Evolutionary conservation across 2,888 invertebrate genomes (phyloP).

Genomic region (Tiliacea aurago): DNA sequence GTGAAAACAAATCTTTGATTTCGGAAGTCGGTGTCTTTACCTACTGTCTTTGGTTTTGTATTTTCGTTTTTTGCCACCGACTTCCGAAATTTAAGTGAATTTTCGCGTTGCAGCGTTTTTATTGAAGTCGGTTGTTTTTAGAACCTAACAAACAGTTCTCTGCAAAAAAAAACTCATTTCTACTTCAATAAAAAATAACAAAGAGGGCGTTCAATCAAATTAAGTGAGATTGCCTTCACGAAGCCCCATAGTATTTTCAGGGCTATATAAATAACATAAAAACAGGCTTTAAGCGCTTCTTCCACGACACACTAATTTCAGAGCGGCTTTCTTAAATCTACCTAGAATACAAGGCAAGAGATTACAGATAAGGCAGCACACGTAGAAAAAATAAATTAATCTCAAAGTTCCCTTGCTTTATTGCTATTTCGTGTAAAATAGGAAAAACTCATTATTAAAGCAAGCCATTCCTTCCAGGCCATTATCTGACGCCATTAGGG

Average conservation of each 20-base stretch:
- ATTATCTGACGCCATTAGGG: conserved; percentile 51
- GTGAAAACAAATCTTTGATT: too few relatives aligned
- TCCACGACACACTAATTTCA: conserved; percentile 15
- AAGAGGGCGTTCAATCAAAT: conserved; percentile 28
- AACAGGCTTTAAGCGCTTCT: background rate
- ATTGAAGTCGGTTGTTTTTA: too few relatives aligned
- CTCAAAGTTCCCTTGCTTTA: background rate
- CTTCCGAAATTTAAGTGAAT: too few relatives aligned
- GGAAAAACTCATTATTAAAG: conserved; percentile 16
- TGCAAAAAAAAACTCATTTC: conserved; percentile 2
- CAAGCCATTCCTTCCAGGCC: conserved; percentile 40
- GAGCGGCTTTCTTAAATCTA: conserved; percentile 2
- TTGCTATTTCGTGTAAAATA: background rate
- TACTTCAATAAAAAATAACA: conserved; percentile 12
- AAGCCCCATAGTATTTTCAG: conserved; percentile 12
- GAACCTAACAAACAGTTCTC: conserved; percentile 1
- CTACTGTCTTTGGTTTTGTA: too few relatives aligned
- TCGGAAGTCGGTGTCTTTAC: too few relatives aligned
- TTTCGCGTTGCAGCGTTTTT: too few relatives aligned
- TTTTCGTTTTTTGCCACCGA: too few relatives aligned
- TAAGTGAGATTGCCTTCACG: conserved; percentile 33
- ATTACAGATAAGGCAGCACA: background rate
- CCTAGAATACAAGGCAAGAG: background rate
- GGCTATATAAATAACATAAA: conserved; percentile 33
- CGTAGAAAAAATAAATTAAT: conserved; percentile 18